These are phyloP conservation scores for Galerucella nymphaeae DNA, from an alignment of 2,888 invertebrate genomes.

Conservation along the genomic window DNA sequence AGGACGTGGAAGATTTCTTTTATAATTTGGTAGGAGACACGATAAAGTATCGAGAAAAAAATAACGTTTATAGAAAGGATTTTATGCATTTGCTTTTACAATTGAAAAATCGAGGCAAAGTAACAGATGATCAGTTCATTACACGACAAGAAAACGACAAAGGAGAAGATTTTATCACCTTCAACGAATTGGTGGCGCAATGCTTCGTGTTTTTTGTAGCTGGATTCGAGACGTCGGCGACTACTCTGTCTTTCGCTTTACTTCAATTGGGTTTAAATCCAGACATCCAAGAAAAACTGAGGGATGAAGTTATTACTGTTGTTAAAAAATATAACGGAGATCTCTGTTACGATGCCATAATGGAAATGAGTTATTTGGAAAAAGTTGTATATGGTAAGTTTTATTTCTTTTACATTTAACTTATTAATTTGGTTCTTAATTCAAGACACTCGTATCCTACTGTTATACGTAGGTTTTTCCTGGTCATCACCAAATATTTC, in stretches of 20 bases:
- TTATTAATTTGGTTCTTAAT: no score
- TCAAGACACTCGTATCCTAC: no score
- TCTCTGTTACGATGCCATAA: constrained; percentile 50
- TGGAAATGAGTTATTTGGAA: constrained; percentile 60
- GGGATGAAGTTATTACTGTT: constrained; percentile 48
- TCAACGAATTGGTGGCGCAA: constrained; percentile 47
- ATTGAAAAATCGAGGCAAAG: constrained; percentile 60
- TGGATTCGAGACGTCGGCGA: constrained; percentile 61
- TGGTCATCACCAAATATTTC: no score
- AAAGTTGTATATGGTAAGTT: constrained; percentile 62
- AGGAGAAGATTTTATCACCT: constrained; percentile 19
- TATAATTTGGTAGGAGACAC: constrained; percentile 62
- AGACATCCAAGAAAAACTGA: constrained; percentile 60
- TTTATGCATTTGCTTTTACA: constrained; percentile 69
- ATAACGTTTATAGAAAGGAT: constrained; percentile 66
- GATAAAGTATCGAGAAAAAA: constrained; percentile 64
- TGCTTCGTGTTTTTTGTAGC: constrained; percentile 56
- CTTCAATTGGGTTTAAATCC: constrained; percentile 67
- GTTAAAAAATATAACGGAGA: constrained; percentile 46
- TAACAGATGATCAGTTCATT: constrained; percentile 58
- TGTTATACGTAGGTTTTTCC: no score
- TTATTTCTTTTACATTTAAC: neutral
- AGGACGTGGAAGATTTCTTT: constrained; percentile 63
- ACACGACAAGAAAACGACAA: constrained; percentile 29
- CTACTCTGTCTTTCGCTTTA: constrained; percentile 63